Evolutionary conservation across 92 coral and sea anemone species (phyloP).

Genomic region (Pocillopora meandrina): DNA sequence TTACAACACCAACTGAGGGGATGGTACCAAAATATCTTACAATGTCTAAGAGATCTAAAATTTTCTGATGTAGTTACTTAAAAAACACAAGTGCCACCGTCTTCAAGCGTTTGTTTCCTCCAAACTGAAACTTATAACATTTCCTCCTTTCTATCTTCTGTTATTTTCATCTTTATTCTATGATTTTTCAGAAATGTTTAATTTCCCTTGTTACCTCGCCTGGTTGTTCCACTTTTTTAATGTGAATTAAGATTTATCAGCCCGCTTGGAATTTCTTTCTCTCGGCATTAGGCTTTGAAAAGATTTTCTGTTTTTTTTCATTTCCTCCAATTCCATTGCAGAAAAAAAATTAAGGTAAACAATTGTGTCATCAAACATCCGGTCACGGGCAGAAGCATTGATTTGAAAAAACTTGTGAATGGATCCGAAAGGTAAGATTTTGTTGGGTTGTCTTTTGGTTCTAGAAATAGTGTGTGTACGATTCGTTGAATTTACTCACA

Average conservation of each 20-base stretch:
- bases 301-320: neutral
- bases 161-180: neutral
- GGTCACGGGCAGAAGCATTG: constrained; percentile 29
- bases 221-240: neutral
- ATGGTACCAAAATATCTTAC: too few relatives aligned
- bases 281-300: neutral
- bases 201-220: neutral
- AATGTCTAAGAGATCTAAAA: too few relatives aligned
- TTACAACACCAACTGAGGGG: too few relatives aligned
- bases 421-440: constrained; percentile 6
- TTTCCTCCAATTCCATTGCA: neutral
- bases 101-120: too few relatives aligned
- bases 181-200: neutral
- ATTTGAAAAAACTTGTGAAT: constrained; percentile 36
- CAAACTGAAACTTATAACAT: too few relatives aligned
- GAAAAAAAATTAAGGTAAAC: neutral
- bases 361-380: constrained; percentile 55
- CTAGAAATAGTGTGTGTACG: neutral
- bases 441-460: neutral
- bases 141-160: too few relatives aligned
- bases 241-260: too few relatives aligned
- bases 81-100: too few relatives aligned
- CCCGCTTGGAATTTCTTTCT: too few relatives aligned
- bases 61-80: too few relatives aligned
- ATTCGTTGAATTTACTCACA: neutral